phyloP scores from a whole-genome alignment of 2,797 vertebrate species.

The Staurois parvus region DNA sequence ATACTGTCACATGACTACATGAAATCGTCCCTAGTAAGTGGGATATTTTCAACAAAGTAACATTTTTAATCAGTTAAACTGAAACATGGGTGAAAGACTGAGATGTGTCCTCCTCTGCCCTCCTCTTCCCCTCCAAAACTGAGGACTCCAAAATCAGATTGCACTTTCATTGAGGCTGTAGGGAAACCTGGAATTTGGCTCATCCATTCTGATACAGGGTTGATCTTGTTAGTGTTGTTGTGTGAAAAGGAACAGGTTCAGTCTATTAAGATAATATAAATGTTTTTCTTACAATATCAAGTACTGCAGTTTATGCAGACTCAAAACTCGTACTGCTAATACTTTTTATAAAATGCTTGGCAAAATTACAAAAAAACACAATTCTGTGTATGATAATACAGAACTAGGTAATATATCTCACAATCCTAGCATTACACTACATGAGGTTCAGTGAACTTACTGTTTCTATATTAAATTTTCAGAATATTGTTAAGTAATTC shows the following conservation, averaged over 20 bases:
- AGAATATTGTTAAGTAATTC: conserved; percentile 51
- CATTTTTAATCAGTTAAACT: too few relatives aligned
- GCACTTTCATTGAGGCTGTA: background rate
- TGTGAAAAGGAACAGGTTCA: background rate
- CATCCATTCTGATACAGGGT: background rate
- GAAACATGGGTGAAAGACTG: too few relatives aligned
- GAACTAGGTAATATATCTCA: background rate
- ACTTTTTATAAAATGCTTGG: background rate
- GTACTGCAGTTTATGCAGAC: too few relatives aligned
- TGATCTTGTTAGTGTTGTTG: background rate
- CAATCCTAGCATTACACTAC: background rate
- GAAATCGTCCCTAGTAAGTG: background rate
- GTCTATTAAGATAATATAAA: too few relatives aligned
- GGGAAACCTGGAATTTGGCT: background rate
- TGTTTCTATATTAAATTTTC: background rate
- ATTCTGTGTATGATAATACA: background rate
- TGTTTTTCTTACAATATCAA: too few relatives aligned
- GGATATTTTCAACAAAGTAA: background rate
- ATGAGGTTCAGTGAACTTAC: background rate
- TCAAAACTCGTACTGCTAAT: background rate
- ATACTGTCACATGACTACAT: background rate
- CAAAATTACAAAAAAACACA: background rate
- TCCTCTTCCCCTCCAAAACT: background rate
- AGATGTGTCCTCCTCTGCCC: background rate
- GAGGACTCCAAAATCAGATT: too few relatives aligned